Evolutionary conservation across 1,140 invertebrate genomes (phyloP), one percentile per base, ranked within the genome.

Genomic region (Pantala flavescens): DNA sequence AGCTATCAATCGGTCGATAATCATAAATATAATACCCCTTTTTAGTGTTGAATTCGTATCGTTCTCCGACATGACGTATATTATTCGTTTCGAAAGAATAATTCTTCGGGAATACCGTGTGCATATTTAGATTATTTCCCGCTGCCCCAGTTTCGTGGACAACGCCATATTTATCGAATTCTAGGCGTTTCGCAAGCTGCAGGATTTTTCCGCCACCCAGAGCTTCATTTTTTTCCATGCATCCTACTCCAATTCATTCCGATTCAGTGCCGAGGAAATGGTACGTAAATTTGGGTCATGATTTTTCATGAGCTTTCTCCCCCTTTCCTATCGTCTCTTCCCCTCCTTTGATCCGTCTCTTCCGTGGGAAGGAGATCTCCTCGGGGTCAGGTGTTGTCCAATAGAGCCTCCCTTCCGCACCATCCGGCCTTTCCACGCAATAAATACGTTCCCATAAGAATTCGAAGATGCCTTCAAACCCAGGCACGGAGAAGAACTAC

Each of bases 361-460:
- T 63, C 49, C 49, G 49, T 63, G 49, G 49, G 49, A 63, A 63
- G 49, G 49, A 3, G n/a, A 21, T 16, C 49, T 63, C 49, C 49
- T 63, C n/a, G n/a, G 49, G 49, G 49, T 63, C 49, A 63, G 49
- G 49, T 63, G 49, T 63, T 63, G 49, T 63, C 49, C 49, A 7
- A 1, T 16, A 63, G 3, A 21, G 49, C 49, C 12, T 63, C 49
- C 49, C 49, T 63, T 63, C 49, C 49, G 12, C 49, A 63, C 49
- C 49, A 63, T 63, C 49, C 49, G 49, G 49, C 49, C n/a, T 21
- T 63, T 63, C 49, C 49, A 63, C 49, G 49, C 49, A 63, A 63
- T 63, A 63, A 63, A 63, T 63, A 63, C 12, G 49, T 63, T 63
- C 49, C 49, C 9, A 21, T 63, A 63, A 63, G 49, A 63, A 63